A percentile compares a stretch with the other conserved stretches of the same genome.
Conservation (phyloP, 2,888 invertebrate species). For the Drosophila algonquin region DNA sequence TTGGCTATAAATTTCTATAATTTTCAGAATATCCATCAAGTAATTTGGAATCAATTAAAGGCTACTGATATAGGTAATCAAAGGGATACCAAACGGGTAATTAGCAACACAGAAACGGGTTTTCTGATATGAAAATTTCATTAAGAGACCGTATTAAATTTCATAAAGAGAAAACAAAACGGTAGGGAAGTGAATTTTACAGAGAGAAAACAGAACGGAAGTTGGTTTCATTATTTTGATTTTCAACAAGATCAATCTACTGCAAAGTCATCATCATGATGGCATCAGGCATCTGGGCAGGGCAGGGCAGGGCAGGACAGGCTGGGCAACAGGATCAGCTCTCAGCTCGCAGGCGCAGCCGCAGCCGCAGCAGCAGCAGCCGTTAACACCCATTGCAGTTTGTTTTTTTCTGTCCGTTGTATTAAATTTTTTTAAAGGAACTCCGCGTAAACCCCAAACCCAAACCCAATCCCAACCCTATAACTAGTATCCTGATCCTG, state of each 20-base stretch:
- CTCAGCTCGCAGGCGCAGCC: constrained; percentile 25
- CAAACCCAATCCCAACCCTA: constrained; percentile 62
- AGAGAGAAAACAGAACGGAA: constrained; percentile 47
- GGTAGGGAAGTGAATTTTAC: constrained; percentile 59
- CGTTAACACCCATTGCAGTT: constrained; percentile 64
- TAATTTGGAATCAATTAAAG: background rate
- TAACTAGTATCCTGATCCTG: constrained; percentile 39
- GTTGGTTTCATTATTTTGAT: constrained; percentile 41
- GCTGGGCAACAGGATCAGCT: constrained; percentile 22
- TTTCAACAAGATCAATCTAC: constrained; percentile 43
- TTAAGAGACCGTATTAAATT: constrained; percentile 46
- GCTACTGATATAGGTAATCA: constrained; percentile 14
- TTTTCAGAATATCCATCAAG: too few relatives aligned
- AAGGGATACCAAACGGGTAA: constrained; percentile 13
- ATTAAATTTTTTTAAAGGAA: constrained; percentile 6
- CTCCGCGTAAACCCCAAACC: constrained; percentile 30
- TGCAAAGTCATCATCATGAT: constrained; percentile 55
- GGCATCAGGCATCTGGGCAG: background rate
- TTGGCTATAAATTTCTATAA: too few relatives aligned
- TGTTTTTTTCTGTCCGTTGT: constrained; percentile 7
- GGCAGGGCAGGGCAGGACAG: too few relatives aligned
- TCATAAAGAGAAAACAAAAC: constrained; percentile 25
- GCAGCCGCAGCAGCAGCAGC: constrained; percentile 35
- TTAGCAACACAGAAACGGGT: background rate
- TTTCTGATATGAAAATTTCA: constrained; percentile 5